Conservation (phyloP, 2,113 vertebrate species). For the Cariama cristata region DNA sequence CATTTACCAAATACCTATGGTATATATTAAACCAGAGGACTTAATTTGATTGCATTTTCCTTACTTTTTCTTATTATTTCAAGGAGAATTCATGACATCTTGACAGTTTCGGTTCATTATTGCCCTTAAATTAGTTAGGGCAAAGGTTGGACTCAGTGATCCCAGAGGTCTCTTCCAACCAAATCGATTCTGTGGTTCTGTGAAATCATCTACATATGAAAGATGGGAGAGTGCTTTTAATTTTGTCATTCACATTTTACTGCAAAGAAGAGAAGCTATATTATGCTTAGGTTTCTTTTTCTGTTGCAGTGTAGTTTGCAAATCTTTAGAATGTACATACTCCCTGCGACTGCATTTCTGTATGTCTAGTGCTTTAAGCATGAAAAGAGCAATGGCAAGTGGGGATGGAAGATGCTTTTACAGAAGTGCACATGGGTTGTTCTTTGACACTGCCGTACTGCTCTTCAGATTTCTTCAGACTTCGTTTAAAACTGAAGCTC, state of each 20-base stretch:
- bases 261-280: not conserved
- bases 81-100: not conserved
- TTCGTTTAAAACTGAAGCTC: not conserved
- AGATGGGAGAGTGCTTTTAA: not conserved
- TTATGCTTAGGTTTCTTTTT: not conserved
- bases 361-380: not conserved
- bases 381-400: not conserved
- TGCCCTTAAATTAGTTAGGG: not conserved
- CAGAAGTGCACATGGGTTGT: accelerated
- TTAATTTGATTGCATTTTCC: not conserved
- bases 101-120: not conserved
- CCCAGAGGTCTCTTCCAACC: too few relatives aligned
- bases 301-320: not conserved
- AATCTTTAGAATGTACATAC: not conserved
- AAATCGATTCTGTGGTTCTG: too few relatives aligned
- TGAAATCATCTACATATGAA: not conserved
- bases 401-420: not conserved
- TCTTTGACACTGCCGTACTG: not conserved
- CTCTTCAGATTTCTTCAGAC: not conserved
- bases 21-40: not conserved
- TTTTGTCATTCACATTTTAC: not conserved
- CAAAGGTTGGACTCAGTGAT: not conserved
- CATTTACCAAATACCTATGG: not conserved
- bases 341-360: not conserved
- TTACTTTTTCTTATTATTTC: not conserved